These are phyloP conservation scores for Papilio xuthus DNA, from an alignment of 1,140 invertebrate genomes.

Conservation along the genomic window DNA sequence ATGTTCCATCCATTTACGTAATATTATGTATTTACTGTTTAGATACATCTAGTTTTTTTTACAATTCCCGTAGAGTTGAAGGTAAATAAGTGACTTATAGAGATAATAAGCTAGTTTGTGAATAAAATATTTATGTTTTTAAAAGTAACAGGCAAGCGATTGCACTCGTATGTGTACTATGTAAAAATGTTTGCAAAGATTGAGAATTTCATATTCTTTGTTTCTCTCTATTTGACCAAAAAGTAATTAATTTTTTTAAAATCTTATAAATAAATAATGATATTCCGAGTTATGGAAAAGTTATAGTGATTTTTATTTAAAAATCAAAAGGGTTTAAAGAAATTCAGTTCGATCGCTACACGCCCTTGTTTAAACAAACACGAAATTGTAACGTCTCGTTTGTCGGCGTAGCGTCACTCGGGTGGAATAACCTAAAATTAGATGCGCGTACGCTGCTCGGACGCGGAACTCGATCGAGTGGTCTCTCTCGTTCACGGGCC, in stretches of 20 bases:
- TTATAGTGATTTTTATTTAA: background rate
- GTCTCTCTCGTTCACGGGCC: slow-evolving; percentile 52
- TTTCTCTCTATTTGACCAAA: background rate
- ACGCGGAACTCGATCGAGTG: slow-evolving; percentile 59
- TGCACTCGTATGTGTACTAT: background rate
- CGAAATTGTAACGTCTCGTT: slow-evolving; percentile 29
- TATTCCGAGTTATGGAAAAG: background rate
- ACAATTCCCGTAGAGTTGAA: background rate
- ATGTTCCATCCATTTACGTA: no score
- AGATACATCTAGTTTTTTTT: background rate
- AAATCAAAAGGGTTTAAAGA: background rate
- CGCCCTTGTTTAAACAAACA: slow-evolving; percentile 26
- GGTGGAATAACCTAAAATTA: slow-evolving; percentile 79
- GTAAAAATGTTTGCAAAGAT: background rate
- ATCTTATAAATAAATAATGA: no score
- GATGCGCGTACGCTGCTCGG: slow-evolving; percentile 70
- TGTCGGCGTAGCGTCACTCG: slow-evolving; percentile 40
- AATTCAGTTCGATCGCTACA: background rate
- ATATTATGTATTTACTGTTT: background rate
- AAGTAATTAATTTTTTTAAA: no score
- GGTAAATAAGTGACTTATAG: background rate
- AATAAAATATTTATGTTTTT: background rate
- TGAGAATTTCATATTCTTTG: background rate
- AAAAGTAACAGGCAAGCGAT: background rate
- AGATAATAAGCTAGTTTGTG: background rate